Evolutionary conservation across 2,888 invertebrate species (phyloP).

Genomic region (Caenorhabditis japonica): DNA sequence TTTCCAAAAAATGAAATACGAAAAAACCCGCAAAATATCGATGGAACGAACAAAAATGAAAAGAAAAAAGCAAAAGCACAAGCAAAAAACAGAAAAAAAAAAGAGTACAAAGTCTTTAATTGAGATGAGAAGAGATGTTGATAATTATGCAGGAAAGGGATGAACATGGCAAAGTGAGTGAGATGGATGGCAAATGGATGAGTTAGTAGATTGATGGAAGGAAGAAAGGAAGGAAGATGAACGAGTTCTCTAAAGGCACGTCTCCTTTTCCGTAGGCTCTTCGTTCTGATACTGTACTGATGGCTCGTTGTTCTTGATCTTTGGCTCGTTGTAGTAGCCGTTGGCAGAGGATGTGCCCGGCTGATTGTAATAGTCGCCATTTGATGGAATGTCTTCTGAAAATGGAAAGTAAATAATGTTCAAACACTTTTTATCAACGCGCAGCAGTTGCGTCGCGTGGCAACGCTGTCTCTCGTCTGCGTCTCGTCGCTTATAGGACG

Average conservation of each 20-base stretch:
- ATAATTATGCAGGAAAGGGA: too few relatives aligned
- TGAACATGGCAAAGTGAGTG: too few relatives aligned
- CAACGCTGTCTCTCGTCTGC: too few relatives aligned
- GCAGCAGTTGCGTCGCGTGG: too few relatives aligned
- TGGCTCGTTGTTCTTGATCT: background rate
- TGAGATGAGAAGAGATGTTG: too few relatives aligned
- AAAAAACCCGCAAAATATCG: background rate
- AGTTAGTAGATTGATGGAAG: too few relatives aligned
- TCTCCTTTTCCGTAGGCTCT: conserved; percentile 22
- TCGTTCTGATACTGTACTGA: conserved; percentile 13
- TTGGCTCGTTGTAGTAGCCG: conserved; percentile 47
- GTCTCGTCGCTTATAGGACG: too few relatives aligned
- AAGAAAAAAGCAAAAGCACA: background rate
- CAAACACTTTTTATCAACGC: too few relatives aligned
- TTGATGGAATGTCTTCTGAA: conserved; percentile 32
- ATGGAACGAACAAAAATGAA: background rate
- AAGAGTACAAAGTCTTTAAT: background rate
- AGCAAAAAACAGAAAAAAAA: conserved; percentile 5
- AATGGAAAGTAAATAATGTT: background rate
- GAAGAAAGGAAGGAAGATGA: background rate
- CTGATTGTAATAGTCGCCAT: conserved; percentile 46
- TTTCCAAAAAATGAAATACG: background rate
- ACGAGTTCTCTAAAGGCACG: conserved; percentile 17
- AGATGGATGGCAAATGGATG: too few relatives aligned
- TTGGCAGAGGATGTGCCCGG: conserved; percentile 8